Evolutionary conservation across 2,797 vertebrate species (phyloP).

Genomic region (Acanthopagrus latus): DNA sequence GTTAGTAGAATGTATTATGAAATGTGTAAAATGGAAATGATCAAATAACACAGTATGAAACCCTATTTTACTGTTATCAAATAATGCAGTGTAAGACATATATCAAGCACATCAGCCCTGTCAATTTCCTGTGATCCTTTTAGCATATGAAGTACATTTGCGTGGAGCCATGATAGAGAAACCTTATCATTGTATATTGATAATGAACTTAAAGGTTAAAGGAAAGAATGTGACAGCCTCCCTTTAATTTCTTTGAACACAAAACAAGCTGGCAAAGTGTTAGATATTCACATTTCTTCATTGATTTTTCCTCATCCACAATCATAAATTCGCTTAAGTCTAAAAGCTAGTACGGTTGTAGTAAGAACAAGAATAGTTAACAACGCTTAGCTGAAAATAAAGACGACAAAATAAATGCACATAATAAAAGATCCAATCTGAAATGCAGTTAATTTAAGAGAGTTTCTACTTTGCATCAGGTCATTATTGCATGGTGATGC

Average conservation of each 20-base stretch:
- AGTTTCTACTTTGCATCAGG: conserved; percentile 27
- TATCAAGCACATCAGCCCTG: background rate
- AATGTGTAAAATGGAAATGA: too few species aligned
- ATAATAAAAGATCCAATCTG: conserved; percentile 21
- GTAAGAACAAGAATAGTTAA: conserved; percentile 29
- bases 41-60: background rate
- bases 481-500: conserved; percentile 58
- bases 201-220: conserved; percentile 3
- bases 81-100: background rate
- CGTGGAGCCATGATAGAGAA: background rate
- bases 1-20: background rate
- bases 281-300: conserved; percentile 31
- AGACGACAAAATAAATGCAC: conserved; percentile 7
- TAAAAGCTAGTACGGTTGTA: conserved; percentile 1
- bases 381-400: conserved; percentile 4
- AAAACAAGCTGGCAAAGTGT: conserved; percentile 21
- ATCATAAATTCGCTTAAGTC: conserved; percentile 6
- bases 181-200: background rate
- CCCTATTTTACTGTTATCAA: conserved; percentile 3
- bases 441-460: conserved; percentile 21
- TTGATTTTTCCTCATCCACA: conserved; percentile 7
- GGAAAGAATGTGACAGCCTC: background rate
- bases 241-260: conserved; percentile 28
- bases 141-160: background rate
- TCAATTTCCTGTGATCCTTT: background rate